These are phyloP conservation scores for Maniola hyperantus DNA, from an alignment of 2,888 invertebrate species.

Conservation along the genomic window DNA sequence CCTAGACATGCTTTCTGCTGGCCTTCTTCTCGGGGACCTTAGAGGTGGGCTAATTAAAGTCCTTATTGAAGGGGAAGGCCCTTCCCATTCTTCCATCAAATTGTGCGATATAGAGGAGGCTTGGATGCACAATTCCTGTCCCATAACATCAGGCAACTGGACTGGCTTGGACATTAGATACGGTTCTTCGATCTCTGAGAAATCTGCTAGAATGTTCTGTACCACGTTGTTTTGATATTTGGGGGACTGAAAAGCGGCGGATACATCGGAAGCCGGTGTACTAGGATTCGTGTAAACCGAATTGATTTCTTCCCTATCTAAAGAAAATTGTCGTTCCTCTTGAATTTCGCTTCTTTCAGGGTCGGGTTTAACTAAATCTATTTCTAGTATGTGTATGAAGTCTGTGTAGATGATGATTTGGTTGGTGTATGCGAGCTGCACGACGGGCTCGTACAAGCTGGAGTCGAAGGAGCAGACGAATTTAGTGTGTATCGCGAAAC, in stretches of 20 bases:
- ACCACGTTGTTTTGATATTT: conserved; percentile 81
- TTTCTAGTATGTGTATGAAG: conserved; percentile 90
- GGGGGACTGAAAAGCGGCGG: conserved; percentile 75
- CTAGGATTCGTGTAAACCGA: conserved; percentile 65
- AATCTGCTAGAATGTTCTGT: conserved; percentile 84
- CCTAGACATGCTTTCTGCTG: conserved; percentile 78
- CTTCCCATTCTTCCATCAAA: conserved; percentile 80
- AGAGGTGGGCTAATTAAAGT: conserved; percentile 76
- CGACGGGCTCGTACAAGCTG: conserved; percentile 88
- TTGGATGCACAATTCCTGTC: conserved; percentile 75
- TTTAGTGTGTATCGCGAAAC: conserved; percentile 95
- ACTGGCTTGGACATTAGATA: conserved; percentile 70
- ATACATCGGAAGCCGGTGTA: conserved; percentile 68
- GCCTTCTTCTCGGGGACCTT: conserved; percentile 71
- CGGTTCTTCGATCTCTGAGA: conserved; percentile 84
- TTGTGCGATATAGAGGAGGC: conserved; percentile 74
- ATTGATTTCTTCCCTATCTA: conserved; percentile 66
- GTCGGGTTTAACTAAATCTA: conserved; percentile 78
- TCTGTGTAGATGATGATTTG: conserved; percentile 93
- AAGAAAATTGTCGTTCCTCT: conserved; percentile 62
- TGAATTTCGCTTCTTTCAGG: conserved; percentile 57
- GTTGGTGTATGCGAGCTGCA: conserved; percentile 86
- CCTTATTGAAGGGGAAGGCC: conserved; percentile 74
- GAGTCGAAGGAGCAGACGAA: conserved; percentile 95
- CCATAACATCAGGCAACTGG: conserved; percentile 72